These are phyloP conservation scores for Adelphocoris suturalis DNA, from an alignment of 2,888 invertebrate genomes.

Conservation along the genomic window DNA sequence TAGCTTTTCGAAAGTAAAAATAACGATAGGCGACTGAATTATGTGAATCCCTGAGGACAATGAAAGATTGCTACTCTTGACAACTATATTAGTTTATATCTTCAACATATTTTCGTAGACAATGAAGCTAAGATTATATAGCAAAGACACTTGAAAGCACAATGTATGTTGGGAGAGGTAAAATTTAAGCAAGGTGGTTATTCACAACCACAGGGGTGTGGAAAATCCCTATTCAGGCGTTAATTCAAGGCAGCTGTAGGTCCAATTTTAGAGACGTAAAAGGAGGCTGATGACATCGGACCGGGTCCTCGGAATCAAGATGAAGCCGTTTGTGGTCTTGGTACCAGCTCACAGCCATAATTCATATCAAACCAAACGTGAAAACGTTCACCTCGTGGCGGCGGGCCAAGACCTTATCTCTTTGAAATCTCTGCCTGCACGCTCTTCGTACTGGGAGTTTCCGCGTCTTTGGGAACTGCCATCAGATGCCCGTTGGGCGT, in stretches of 20 bases:
- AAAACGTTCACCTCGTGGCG: constrained; percentile 38
- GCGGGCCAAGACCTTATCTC: neutral
- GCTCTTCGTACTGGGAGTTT: neutral
- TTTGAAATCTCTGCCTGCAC: neutral
- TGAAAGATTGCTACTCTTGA: too few relatives aligned
- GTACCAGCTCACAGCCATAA: constrained; percentile 35
- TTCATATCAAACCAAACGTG: constrained; percentile 41
- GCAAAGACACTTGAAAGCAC: too few relatives aligned
- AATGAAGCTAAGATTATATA: too few relatives aligned
- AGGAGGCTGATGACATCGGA: neutral
- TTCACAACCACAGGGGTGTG: neutral
- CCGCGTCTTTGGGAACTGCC: constrained; percentile 39
- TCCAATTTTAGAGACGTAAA: constrained; percentile 24
- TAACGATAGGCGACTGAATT: too few relatives aligned
- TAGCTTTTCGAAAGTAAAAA: too few relatives aligned
- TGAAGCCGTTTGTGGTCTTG: constrained; percentile 21
- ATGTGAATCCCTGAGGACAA: too few relatives aligned
- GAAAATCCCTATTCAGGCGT: neutral
- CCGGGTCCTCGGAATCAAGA: constrained; percentile 28
- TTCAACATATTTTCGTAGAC: too few relatives aligned
- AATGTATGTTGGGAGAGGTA: too few relatives aligned
- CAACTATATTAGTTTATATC: too few relatives aligned
- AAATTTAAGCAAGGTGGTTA: neutral
- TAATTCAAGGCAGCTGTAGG: neutral
- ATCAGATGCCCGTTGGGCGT: constrained; percentile 36